Conservation (phyloP, 2,888 invertebrate species). For the Eustalomyia histrio region DNA sequence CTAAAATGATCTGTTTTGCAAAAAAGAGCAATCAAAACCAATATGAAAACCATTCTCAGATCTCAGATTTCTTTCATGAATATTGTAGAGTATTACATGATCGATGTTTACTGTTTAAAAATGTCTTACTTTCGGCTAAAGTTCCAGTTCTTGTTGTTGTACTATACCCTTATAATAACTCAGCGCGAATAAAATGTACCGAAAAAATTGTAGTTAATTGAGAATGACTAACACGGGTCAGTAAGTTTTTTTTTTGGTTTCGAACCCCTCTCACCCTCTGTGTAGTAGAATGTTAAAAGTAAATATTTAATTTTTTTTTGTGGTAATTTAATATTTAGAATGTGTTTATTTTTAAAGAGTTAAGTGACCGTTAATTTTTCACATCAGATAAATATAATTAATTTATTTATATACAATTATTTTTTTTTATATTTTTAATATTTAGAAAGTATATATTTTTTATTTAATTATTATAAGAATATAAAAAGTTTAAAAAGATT, state of each 20-base stretch:
- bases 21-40: too few species aligned
- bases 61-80: too few species aligned
- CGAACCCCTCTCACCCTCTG: slow-evolving; percentile 46
- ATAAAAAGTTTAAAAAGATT: slow-evolving; percentile 4
- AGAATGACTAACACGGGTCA: slow-evolving; percentile 61
- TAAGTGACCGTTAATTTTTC: slow-evolving; percentile 55
- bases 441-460: slow-evolving; percentile 10
- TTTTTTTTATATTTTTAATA: slow-evolving; percentile 15
- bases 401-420: slow-evolving; percentile 17
- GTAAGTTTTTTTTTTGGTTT: slow-evolving; percentile 36
- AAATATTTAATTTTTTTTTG: slow-evolving; percentile 16
- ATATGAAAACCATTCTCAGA: too few species aligned
- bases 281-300: slow-evolving; percentile 25
- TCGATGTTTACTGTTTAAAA: neutral
- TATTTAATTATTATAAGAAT: too few species aligned
- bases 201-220: slow-evolving; percentile 52
- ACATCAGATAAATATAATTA: slow-evolving; percentile 38
- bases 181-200: neutral
- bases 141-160: slow-evolving; percentile 19
- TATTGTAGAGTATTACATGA: slow-evolving; percentile 8
- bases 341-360: slow-evolving; percentile 29
- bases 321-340: slow-evolving; percentile 60
- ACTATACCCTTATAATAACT: slow-evolving; percentile 39
- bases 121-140: neutral
- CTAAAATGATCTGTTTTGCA: too few species aligned